A percentile compares a stretch with the other conserved stretches of the same genome.
Conservation (phyloP, 1,140 invertebrate species). For the Diploscapter pachys region DNA sequence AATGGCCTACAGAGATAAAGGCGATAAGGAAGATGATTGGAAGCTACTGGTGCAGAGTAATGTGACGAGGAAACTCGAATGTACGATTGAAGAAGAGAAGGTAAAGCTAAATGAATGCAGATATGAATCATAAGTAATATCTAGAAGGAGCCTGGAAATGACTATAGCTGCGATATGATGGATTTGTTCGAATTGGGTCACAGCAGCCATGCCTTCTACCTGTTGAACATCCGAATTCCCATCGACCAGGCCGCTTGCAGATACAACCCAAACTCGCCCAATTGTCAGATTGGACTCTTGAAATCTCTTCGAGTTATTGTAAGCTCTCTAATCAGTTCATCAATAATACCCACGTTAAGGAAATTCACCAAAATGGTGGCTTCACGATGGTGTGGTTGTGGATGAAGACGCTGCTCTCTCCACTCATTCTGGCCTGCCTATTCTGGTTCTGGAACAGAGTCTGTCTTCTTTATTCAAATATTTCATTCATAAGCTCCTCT, state of each 20-base stretch:
- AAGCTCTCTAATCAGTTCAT: no score
- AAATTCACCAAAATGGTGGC: constrained; percentile 94
- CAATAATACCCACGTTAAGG: constrained; percentile 60
- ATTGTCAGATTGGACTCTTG: constrained; percentile 71
- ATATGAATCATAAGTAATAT: constrained; percentile 24
- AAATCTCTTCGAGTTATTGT: constrained; percentile 70
- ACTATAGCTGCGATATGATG: constrained; percentile 81
- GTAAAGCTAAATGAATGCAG: constrained; percentile 7
- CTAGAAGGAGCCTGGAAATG: constrained; percentile 71
- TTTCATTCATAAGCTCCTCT: constrained; percentile 59
- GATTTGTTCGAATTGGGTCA: constrained; percentile 94
- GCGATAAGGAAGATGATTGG: constrained; percentile 56
- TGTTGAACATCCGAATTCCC: constrained; percentile 88
- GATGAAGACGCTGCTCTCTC: constrained; percentile 90
- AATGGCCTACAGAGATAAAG: constrained; percentile 45
- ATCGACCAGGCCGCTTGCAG: constrained; percentile 49
- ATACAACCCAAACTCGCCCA: constrained; percentile 68
- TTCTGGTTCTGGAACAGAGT: constrained; percentile 84
- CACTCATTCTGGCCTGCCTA: constrained; percentile 77
- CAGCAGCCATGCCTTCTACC: constrained; percentile 88
- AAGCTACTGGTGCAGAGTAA: constrained; percentile 45
- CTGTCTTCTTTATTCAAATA: constrained; percentile 78
- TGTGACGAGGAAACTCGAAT: constrained; percentile 60
- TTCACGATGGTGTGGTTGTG: constrained; percentile 95
- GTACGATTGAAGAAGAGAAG: constrained; percentile 46